Conservation (phyloP, 2,888 invertebrate species). For the Amphimallon solstitiale region DNA sequence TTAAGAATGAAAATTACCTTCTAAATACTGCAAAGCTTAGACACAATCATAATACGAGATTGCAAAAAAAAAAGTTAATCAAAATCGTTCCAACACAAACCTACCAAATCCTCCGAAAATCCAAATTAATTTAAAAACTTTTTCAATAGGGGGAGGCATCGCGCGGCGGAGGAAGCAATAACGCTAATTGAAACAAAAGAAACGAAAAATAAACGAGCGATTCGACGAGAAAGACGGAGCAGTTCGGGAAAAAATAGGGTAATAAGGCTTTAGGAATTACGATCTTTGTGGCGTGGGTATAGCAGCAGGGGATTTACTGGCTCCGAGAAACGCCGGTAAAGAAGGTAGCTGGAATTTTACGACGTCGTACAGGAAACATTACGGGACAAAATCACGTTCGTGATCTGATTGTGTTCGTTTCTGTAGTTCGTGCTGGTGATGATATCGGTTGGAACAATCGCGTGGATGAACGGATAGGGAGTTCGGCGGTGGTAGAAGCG, state of each 20-base stretch:
- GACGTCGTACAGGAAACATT: neutral
- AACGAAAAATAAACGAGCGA: neutral
- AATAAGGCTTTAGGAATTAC: neutral
- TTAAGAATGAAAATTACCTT: too few relatives aligned
- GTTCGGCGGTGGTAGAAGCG: neutral
- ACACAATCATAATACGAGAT: neutral
- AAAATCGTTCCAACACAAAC: neutral
- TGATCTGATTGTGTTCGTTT: conserved; percentile 3
- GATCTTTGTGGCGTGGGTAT: neutral
- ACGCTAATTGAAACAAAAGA: conserved; percentile 17
- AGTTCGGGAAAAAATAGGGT: neutral
- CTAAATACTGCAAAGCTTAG: too few relatives aligned
- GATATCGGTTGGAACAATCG: conserved; percentile 30
- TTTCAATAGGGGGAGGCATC: conserved; percentile 1
- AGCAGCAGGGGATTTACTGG: neutral
- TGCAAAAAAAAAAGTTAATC: neutral
- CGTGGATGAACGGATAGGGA: neutral
- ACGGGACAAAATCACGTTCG: neutral
- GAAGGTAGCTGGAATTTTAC: conserved; percentile 10
- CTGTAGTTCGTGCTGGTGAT: neutral
- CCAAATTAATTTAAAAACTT: conserved; percentile 20
- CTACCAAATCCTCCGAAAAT: neutral
- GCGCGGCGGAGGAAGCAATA: neutral
- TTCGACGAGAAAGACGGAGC: neutral
- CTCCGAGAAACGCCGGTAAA: neutral